These are phyloP conservation scores for Tipula unca DNA, from an alignment of 2,888 invertebrate species.

Conservation along the genomic window DNA sequence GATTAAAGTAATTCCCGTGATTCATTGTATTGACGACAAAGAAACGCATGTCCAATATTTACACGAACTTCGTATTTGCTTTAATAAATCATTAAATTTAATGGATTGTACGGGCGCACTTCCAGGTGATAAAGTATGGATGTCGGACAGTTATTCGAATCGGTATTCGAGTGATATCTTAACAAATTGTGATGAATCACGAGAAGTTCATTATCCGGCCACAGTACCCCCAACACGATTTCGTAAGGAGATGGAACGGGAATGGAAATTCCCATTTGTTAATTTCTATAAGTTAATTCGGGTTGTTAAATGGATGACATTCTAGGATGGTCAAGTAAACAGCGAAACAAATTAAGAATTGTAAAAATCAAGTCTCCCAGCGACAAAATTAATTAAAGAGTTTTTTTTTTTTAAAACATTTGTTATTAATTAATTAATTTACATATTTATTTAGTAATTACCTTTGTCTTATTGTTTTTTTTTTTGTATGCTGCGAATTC, in stretches of 20 bases:
- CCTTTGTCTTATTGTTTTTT: not conserved
- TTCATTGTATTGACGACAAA: conserved; percentile 55
- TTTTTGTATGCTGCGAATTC: not conserved
- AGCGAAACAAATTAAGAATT: conserved; percentile 1
- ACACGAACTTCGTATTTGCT: conserved; percentile 65
- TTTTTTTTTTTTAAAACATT: not conserved
- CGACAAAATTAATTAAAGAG: not conserved
- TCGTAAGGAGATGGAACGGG: not conserved
- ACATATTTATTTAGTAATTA: not conserved
- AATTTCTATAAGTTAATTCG: conserved; percentile 49
- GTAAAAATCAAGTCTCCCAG: not conserved
- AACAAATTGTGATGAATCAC: conserved; percentile 51
- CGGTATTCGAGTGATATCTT: conserved; percentile 40
- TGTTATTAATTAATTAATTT: conserved; percentile 4
- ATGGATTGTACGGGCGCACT: conserved; percentile 56
- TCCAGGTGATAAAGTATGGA: conserved; percentile 30
- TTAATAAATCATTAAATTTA: conserved; percentile 54
- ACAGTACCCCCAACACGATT: conserved; percentile 37
- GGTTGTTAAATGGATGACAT: conserved; percentile 54
- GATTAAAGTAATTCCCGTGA: conserved; percentile 50
- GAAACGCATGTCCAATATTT: conserved; percentile 50
- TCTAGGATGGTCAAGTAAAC: conserved; percentile 36
- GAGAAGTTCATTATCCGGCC: conserved; percentile 50
- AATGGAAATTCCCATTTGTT: conserved; percentile 42
- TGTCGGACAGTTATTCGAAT: conserved; percentile 25